Base-by-base conservation (phyloP, 2,797 vertebrate genomes). In the Enteromius radiatus region DNA sequence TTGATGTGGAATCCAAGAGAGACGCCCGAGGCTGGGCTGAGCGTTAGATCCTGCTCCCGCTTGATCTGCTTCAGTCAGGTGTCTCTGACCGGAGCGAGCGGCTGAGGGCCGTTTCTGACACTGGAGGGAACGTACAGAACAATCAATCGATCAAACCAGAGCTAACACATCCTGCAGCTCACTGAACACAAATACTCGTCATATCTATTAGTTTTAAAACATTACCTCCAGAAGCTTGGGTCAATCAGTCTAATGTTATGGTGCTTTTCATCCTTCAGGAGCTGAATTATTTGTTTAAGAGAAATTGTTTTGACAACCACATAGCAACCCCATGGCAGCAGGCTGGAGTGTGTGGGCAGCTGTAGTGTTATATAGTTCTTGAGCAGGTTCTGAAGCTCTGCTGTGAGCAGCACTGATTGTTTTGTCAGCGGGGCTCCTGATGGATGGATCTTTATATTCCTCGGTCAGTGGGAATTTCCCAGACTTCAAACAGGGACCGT, bases 121-220 rank as follows among this genome's bases (percentile, higher is more conserved):
- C 68, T 33, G 78, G 67, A 84, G 71, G 81, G 84, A 76, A 70
- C 17, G 59, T 63, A 76, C 23, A 15, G 61, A 83, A 76, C 23
- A 5, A 59, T 28, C 14, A 74, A 84, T 82, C 78, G 73, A 89
- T 86, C 68, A 84, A 56, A 78, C 28, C 47, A 28, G 77, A 79
- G n/a, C 61, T 63, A 59, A 41, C 19, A 0, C 3, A 8, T 54
- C 43, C 47, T 54, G n/a, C 26, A 6, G 54, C 54, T 56, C 21
- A 11, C 21, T 56, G 23, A 12, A 28, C 56, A 14, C 23, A 23
- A 21, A 21, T 12, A 12, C 2, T 38, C 4, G 21, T 19, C 19
- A 49, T 49, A 17, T 49, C 15, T 45, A 14, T 12, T 45, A 45
- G 43, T 12, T 45, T 45, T 45, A 45, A 43, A 43, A 11, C 41